Percentiles rank a stretch among this genome's conserved stretches.
These are phyloP conservation scores for Altica lythri DNA, from an alignment of 2,888 invertebrate species.

Conservation along the genomic window DNA sequence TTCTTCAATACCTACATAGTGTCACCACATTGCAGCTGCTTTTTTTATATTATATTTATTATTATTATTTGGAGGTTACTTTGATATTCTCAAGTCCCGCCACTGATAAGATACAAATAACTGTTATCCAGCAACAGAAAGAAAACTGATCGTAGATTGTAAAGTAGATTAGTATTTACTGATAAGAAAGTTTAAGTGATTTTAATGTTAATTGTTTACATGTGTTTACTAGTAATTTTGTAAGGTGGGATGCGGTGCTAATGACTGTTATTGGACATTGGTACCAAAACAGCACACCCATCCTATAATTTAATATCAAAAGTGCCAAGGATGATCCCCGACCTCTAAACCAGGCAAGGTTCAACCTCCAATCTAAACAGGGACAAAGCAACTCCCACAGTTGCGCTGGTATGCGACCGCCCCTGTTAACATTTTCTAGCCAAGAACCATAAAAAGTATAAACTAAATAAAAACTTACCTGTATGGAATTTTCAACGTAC, in stretches of 20 bases:
- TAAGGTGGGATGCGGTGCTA: constrained; percentile 8
- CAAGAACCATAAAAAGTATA: constrained; percentile 26
- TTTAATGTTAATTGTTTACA: background rate
- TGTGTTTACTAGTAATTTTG: background rate
- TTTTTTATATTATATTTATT: too few relatives aligned
- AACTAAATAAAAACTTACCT: constrained; percentile 44
- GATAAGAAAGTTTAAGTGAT: background rate
- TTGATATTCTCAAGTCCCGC: too few relatives aligned
- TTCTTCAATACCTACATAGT: too few relatives aligned
- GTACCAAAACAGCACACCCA: constrained; percentile 33
- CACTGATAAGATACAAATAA: too few relatives aligned
- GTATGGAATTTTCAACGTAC: constrained; percentile 48
- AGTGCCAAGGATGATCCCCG: constrained; percentile 34
- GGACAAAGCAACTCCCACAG: constrained; percentile 49
- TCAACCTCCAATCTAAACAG: constrained; percentile 49
- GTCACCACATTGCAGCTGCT: too few relatives aligned
- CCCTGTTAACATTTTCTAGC: constrained; percentile 35
- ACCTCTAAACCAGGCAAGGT: constrained; percentile 42
- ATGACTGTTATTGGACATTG: constrained; percentile 35
- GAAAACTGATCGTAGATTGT: too few relatives aligned
- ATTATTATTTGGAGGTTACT: too few relatives aligned
- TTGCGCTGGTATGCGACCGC: constrained; percentile 43
- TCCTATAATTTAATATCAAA: constrained; percentile 32
- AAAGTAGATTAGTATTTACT: background rate
- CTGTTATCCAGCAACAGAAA: too few relatives aligned